Evolutionary conservation across 2,113 vertebrate genomes (phyloP).

Genomic region (Meleagris gallopavo): DNA sequence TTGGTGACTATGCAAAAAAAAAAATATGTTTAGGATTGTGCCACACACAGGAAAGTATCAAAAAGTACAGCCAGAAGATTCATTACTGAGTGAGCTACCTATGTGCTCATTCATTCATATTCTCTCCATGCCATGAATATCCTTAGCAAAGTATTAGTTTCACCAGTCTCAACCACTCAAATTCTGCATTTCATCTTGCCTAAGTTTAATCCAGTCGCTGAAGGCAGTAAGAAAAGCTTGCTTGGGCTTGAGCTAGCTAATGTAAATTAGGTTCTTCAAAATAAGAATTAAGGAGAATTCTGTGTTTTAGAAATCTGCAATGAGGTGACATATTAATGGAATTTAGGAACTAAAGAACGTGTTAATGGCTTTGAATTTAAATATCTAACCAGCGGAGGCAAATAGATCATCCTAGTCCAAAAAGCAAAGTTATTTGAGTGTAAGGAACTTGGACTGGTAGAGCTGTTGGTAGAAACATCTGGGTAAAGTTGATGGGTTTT

Average conservation of each 20-base stretch:
- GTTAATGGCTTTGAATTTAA: neutral
- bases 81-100: neutral
- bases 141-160: neutral
- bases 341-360: neutral
- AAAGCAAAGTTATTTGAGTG: neutral
- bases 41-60: neutral
- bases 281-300: neutral
- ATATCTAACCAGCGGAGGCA: neutral
- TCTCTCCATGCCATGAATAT: neutral
- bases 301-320: neutral
- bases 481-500: neutral
- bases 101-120: neutral
- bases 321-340: neutral
- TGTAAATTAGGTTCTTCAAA: neutral
- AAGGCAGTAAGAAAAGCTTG: neutral
- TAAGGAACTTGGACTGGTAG: neutral
- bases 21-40: neutral
- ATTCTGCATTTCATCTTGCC: neutral
- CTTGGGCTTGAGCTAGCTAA: neutral
- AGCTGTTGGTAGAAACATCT: neutral
- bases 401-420: neutral
- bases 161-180: rapidly evolving
- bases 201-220: neutral
- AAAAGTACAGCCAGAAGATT: neutral
- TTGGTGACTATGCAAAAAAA: neutral